phyloP scores from a whole-genome alignment of 2,113 vertebrate species.

The Callithrix jacchus region DNA sequence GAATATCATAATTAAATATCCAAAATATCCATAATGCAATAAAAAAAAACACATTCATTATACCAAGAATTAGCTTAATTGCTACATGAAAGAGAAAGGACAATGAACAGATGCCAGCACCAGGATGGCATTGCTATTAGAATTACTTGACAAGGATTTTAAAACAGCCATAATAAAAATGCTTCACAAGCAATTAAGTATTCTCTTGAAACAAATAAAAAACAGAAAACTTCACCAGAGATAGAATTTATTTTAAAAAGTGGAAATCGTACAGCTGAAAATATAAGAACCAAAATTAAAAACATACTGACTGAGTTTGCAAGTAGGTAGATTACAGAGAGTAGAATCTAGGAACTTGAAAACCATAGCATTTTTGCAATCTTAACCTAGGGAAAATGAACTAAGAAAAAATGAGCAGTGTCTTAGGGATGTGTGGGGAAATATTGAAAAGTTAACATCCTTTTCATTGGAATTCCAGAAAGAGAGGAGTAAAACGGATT shows the following conservation, averaged over 20 bases:
- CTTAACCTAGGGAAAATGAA: background rate
- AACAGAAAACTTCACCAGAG: background rate
- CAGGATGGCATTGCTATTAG: background rate
- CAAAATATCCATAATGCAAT: background rate
- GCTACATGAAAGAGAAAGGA: background rate
- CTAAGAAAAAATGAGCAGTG: background rate
- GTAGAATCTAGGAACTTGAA: background rate
- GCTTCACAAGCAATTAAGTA: background rate
- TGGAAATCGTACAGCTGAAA: background rate
- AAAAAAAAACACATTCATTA: background rate
- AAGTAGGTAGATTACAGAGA: background rate
- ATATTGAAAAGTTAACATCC: background rate
- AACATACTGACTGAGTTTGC: background rate
- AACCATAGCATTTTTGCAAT: background rate
- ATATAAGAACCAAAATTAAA: background rate
- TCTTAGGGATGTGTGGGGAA: background rate
- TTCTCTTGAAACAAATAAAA: slow-evolving; percentile 1
- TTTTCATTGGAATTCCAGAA: background rate
- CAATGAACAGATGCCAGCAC: background rate
- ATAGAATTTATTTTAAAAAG: background rate
- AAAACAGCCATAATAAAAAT: background rate
- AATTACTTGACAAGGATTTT: slow-evolving; percentile 3
- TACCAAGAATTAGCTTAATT: background rate
- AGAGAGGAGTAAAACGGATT: background rate
- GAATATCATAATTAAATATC: background rate